A percentile compares a stretch with the other conserved stretches of the same genome.
Evolutionary conservation across 1,140 invertebrate genomes (phyloP).

Genomic region (Aphaenogaster rudis): DNA sequence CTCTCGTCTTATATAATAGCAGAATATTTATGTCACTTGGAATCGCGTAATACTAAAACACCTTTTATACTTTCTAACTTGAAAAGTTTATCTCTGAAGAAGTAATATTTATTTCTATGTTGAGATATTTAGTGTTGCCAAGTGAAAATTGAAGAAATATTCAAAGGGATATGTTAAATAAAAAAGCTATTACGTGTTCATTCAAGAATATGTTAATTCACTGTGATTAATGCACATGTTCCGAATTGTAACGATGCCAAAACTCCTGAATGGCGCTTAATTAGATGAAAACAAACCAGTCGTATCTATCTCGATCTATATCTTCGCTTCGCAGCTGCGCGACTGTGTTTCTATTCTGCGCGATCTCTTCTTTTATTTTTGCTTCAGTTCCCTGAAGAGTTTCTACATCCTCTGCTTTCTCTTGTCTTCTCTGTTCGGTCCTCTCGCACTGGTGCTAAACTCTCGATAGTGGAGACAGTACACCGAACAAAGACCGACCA

Average conservation of each 20-base stretch:
- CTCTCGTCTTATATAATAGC: not conserved
- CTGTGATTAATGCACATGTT: slow-evolving; percentile 19
- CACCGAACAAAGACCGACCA: slow-evolving; percentile 76
- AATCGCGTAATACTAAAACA: not conserved
- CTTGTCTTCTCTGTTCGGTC: slow-evolving; percentile 28
- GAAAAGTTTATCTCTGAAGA: not conserved
- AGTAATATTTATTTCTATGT: not conserved
- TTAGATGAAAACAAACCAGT: slow-evolving; percentile 50
- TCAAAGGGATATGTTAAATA: not conserved
- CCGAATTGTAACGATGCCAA: slow-evolving; percentile 19
- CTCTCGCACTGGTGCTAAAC: slow-evolving; percentile 70
- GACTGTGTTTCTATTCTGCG: slow-evolving; percentile 41
- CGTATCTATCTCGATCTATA: slow-evolving; percentile 46
- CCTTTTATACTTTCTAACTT: not conserved
- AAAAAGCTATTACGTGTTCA: not conserved
- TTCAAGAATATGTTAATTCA: slow-evolving; percentile 11
- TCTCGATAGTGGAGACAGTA: slow-evolving; percentile 53
- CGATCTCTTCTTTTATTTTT: slow-evolving; percentile 61
- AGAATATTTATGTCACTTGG: not conserved
- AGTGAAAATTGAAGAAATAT: not conserved
- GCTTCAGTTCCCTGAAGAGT: slow-evolving; percentile 53
- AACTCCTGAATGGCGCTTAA: slow-evolving; percentile 32
- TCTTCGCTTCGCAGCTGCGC: slow-evolving; percentile 69
- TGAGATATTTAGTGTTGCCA: not conserved
- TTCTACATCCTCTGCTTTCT: slow-evolving; percentile 65